A percentile compares a stretch with the other conserved stretches of the same genome.
These are phyloP conservation scores for Hirtodrosophila alboralis DNA, from an alignment of 2,888 invertebrate genomes.

Conservation along the genomic window DNA sequence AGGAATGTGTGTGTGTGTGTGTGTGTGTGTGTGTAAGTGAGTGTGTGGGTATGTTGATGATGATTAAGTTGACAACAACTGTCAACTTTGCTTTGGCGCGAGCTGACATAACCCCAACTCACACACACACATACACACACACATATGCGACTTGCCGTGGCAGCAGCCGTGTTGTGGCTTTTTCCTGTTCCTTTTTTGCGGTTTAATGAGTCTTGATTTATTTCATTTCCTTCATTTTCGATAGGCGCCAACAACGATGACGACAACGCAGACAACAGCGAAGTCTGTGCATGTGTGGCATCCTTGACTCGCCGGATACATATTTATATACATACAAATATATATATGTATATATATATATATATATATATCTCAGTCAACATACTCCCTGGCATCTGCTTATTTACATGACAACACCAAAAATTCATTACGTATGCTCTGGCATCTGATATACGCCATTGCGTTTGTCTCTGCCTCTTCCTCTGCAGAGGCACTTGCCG, in stretches of 20 bases:
- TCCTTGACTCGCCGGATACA: conserved; percentile 29
- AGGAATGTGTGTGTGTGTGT: conserved; percentile 10
- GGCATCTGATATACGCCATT: conserved; percentile 33
- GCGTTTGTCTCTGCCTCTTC: conserved; percentile 4
- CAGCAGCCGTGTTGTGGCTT: conserved; percentile 52
- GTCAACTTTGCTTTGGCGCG: conserved; percentile 69
- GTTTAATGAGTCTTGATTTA: conserved; percentile 80
- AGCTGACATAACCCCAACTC: conserved; percentile 57
- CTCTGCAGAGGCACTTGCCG: conserved; percentile 35
- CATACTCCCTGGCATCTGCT: conserved; percentile 37
- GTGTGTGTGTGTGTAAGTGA: conserved; percentile 12
- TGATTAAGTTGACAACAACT: conserved; percentile 79
- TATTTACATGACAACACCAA: conserved; percentile 65
- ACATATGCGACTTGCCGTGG: conserved; percentile 26
- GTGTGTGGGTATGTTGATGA: conserved; percentile 52
- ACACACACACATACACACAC: conserved; percentile 10
- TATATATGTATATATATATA: conserved; percentile 9
- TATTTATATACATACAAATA: conserved; percentile 3
- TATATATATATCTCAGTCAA: conserved; percentile 20
- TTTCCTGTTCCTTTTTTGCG: conserved; percentile 56
- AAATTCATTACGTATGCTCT: conserved; percentile 59
- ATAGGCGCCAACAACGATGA: conserved; percentile 38
- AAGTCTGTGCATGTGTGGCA: conserved; percentile 44
- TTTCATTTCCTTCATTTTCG: conserved; percentile 73
- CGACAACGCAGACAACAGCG: conserved; percentile 10